These are phyloP conservation scores for Condylura cristata DNA, from an alignment of 2,113 vertebrate genomes.

Conservation along the genomic window DNA sequence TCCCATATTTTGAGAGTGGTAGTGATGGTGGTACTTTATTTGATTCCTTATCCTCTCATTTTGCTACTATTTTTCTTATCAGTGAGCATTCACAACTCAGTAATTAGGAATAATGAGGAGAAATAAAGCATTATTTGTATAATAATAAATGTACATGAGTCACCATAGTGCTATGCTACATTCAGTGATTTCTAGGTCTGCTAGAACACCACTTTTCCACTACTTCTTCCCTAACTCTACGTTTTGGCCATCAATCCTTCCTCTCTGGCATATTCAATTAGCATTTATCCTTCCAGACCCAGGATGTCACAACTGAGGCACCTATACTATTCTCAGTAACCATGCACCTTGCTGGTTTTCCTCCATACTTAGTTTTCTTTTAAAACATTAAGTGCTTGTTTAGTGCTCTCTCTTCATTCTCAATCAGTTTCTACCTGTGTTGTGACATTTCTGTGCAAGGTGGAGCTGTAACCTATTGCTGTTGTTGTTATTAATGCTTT, in stretches of 20 bases:
- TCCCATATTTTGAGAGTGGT: background rate
- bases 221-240: background rate
- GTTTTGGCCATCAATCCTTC: background rate
- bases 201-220: background rate
- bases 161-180: background rate
- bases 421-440: background rate
- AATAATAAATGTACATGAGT: background rate
- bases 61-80: slow-evolving; percentile 27
- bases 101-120: slow-evolving; percentile 29
- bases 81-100: background rate
- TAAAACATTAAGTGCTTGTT: background rate
- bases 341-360: background rate
- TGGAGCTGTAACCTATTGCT: background rate
- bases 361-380: background rate
- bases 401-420: background rate
- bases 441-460: background rate
- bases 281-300: background rate
- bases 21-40: slow-evolving; percentile 12
- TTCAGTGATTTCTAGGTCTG: background rate
- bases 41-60: slow-evolving; percentile 11
- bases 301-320: background rate
- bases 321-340: background rate
- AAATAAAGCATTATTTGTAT: background rate
- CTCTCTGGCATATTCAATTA: background rate
- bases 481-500: slow-evolving; percentile 41